Base-by-base conservation (phyloP, 2,888 invertebrate genomes). In the Bhutanitis thaidina region DNA sequence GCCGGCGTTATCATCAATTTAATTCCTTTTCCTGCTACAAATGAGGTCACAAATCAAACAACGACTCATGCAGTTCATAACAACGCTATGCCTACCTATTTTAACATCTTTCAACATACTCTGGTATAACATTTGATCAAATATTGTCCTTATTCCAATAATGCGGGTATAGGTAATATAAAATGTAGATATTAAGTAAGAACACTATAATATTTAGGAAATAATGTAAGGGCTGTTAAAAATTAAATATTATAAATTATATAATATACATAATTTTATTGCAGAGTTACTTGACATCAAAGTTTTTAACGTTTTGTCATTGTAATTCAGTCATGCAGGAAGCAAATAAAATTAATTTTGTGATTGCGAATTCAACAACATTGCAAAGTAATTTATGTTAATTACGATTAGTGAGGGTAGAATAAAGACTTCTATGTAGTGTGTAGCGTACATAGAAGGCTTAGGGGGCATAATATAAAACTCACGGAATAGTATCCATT, bases 11-110 rank as follows among this genome's bases (percentile, higher is more conserved):
- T 87, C 77, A 79, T 77, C 79, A 83, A 79, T 83, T 80, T 78
- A 80, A 81, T 79, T 79, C 81, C 80, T 70, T 87, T 87, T 87
- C 87, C 87, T 87, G 83, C 66, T 74, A 73, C 64, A 75, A 27
- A 86, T 88, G 87, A 87, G 88, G 88, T 88, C 88, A 88, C 77
- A 81, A 77, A 74, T 68, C 71, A 78, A 74, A 80, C 74, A 74
- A 63, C 60, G 54, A 67, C 60, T 69, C 67, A 69, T 62, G 69
- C 57, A 67, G 55, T 64, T 59, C 56, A 58, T 59, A 62, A 64
- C 64, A 44, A 44, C 61, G 57, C 57, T 41, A 4, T 27, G 7
- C 27, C 20, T 27, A 57, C 38, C 53, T 50, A 56, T 54, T 57
- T 47, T 43, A 57, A 3, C 20, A 20, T 20, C 20, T 20, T 3